Conservation (phyloP, 2,113 vertebrate genomes). For the Psittacus erithacus region DNA sequence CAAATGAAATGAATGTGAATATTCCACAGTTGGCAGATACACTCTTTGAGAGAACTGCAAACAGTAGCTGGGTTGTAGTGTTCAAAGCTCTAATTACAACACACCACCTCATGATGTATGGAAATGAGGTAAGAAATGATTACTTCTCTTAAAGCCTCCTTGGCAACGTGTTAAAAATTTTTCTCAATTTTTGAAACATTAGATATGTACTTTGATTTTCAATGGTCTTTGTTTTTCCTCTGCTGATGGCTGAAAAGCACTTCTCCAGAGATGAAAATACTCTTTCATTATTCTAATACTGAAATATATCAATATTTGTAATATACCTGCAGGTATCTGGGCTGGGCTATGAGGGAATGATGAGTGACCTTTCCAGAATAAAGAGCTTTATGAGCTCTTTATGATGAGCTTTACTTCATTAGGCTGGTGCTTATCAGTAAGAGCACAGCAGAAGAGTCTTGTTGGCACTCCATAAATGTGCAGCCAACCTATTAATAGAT, state of each 20-base stretch:
- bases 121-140: conserved; percentile 88
- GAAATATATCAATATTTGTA: not conserved
- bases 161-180: not conserved
- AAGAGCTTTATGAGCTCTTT: not conserved
- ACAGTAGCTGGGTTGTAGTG: conserved; percentile 95
- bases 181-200: not conserved
- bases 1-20: conserved; percentile 94
- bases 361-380: not conserved
- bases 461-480: not conserved
- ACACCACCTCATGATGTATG: conserved; percentile 97
- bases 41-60: conserved; percentile 88
- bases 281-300: not conserved
- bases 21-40: conserved; percentile 90
- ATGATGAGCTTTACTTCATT: not conserved
- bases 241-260: not conserved
- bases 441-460: not conserved
- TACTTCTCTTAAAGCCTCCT: not conserved
- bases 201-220: not conserved
- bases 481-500: not conserved
- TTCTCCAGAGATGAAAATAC: not conserved
- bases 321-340: not conserved
- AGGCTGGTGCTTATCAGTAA: not conserved
- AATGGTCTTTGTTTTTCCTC: not conserved
- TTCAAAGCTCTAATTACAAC: conserved; percentile 97
- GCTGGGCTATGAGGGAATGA: not conserved